Base-by-base conservation (phyloP, 2,888 invertebrate species). In the Litoditis marina region DNA sequence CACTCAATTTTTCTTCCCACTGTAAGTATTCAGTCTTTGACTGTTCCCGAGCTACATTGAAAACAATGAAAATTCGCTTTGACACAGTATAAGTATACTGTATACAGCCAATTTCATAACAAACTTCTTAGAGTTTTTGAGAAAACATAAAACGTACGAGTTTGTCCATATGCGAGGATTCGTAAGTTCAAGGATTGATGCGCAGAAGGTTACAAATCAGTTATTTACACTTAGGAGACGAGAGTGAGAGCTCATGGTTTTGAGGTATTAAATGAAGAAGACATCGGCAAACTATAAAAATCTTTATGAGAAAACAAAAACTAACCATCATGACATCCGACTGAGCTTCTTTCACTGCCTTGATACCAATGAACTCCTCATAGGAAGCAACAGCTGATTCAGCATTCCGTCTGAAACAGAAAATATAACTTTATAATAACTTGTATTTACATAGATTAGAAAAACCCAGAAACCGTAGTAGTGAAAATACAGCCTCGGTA, bases 281-380 rank as follows among this genome's bases (percentile, higher is more conserved):
- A n/a, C n/a, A n/a, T n/a, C n/a, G n/a, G n/a, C n/a, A 16, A 66
- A 19, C 39, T 60, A 28, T 16, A 32, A 44, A 39, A 32, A 36
- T 34, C n/a, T 16, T 34, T 19, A 36, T 19, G 50, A 62, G 57
- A 8, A 58, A 58, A 22, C 32, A 36, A 39, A 53, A 51, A 49
- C 32, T 34, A n/a, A 81, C 81, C 61, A 72, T 64, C 59, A 90
- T 86, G 1, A 91, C 91, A 53, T 89, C 87, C 69, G 88, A 87
- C 79, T 91, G 91, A 34, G 90, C 88, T 32, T 87, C 85, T 85
- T 88, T 88, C 4, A 92, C 90, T 84, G 91, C 90, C 69, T 89
- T 89, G 54, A 91, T 86, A 1, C 91, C 91, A 6, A 91, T 89
- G 57, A 77, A 70, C 8, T 82, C 77, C 62, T 82, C 78, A 56